Evolutionary conservation across 2,888 invertebrate species (phyloP).

Genomic region (Cheiracanthium punctorium): DNA sequence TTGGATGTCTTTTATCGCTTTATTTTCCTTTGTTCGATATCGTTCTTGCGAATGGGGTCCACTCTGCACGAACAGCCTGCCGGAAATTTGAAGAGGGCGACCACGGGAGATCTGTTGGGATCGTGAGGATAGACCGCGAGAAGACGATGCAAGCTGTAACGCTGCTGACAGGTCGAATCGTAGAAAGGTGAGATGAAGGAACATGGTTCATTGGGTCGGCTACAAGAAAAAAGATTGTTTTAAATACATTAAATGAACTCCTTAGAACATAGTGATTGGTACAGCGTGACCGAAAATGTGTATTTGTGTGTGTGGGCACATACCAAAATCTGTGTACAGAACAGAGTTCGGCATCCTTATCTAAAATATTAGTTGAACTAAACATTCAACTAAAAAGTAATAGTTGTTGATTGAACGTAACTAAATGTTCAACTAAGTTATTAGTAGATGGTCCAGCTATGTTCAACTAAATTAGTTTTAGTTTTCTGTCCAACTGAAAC

Average conservation of each 20-base stretch:
- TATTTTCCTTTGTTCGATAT: conserved; percentile 61
- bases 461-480: no score
- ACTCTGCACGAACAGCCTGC: conserved; percentile 73
- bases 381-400: no score
- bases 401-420: no score
- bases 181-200: conserved; percentile 73
- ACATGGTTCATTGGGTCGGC: conserved; percentile 72
- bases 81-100: conserved; percentile 73
- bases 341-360: no score
- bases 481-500: no score
- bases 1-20: conserved; percentile 19
- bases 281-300: no score
- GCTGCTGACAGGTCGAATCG: conserved; percentile 73
- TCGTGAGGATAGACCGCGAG: conserved; percentile 73
- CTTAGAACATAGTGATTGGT: no score
- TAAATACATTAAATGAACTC: background rate
- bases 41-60: conserved; percentile 68
- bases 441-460: no score
- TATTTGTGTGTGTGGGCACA: no score
- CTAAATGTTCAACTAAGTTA: no score
- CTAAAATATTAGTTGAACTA: no score
- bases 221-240: conserved; percentile 27
- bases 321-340: no score
- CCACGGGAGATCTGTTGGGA: conserved; percentile 71
- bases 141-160: conserved; percentile 72